Base-by-base conservation (phyloP, 2,797 vertebrate species). In the Coendou prehensilis region DNA sequence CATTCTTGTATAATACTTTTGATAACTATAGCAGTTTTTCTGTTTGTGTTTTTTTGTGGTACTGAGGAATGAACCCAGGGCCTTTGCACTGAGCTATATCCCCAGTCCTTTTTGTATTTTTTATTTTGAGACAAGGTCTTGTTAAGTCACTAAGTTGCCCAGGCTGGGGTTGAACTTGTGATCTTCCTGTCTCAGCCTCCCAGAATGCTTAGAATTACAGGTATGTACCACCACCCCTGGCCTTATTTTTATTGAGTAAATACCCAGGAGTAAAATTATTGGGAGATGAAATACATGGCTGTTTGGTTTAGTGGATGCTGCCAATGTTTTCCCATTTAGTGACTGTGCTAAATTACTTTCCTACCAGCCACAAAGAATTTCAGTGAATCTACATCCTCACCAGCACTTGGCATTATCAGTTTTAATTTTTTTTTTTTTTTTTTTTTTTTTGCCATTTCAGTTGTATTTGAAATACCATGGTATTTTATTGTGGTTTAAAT, bases 401-500 rank as follows among this genome's bases (percentile, higher is more conserved):
- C 54, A 85, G 89, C 54, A 23, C 50, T 81, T 54, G 33, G 26
- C 63, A 33, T 50, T 20, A 17, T 30, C 37, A 57, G 59, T 15
- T 57, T 80, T 78, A 94, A n/a, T 45, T 84, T 50, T 56, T 41
- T 54, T 93, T 93, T 89, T 54, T 93, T 93, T 89, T 54, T 54
- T 54, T 54, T 54, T 54, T 54, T 54, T 54, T 93, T 93, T 89
- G 67, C 52, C 33, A 26, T 30, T 83, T 52, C 52, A 47, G 33
- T 80, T 67, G 33, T 18, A 17, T 67, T 67, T 13, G 50, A 33
- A 15, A 8, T 64, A 3, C 20, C 28, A 28, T 64, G 47, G 22
- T 54, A 56, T 97, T 87, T 90, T 37, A 82, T 15, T 45, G 47
- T 89, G 73, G 82, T 84, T 91, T 86, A 90, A 54, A 83, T 85